These are phyloP conservation scores for Chromoteleia sp. DNA, from an alignment of 2,888 invertebrate species.

Conservation along the genomic window DNA sequence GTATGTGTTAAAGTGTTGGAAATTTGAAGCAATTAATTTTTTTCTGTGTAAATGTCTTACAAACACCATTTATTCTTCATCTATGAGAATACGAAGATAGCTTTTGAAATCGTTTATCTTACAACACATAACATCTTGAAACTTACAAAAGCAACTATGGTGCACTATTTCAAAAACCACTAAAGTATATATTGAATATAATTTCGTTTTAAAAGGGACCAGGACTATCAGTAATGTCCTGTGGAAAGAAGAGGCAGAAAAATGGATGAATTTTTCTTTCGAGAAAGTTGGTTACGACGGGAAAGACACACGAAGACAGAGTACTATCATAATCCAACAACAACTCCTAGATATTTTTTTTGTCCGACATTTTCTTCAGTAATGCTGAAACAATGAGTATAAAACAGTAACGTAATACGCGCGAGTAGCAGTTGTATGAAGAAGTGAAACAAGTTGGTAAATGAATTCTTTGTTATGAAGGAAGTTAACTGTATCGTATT, in stretches of 20 bases:
- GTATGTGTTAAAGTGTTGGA: too few relatives aligned
- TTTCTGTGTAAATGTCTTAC: too few relatives aligned
- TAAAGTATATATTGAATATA: constrained; percentile 39
- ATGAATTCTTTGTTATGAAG: constrained; percentile 46
- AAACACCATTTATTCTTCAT: too few relatives aligned
- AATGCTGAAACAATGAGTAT: constrained; percentile 56
- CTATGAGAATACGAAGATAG: background rate
- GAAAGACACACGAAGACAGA: constrained; percentile 47
- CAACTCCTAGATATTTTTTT: constrained; percentile 39
- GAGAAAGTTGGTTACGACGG: constrained; percentile 47
- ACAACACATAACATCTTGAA: too few relatives aligned
- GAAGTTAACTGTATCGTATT: constrained; percentile 34
- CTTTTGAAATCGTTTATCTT: background rate
- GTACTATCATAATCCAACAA: constrained; percentile 50
- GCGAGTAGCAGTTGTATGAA: constrained; percentile 45
- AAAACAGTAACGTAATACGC: constrained; percentile 59
- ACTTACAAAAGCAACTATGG: background rate
- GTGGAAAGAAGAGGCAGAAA: background rate
- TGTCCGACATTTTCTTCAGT: constrained; percentile 40
- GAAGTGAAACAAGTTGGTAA: constrained; percentile 59
- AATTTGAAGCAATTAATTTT: too few relatives aligned
- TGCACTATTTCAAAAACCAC: constrained; percentile 8
- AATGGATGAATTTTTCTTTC: constrained; percentile 46
- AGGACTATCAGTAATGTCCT: constrained; percentile 23
- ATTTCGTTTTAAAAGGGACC: constrained; percentile 36